Percentiles rank a stretch among this genome's conserved stretches.
Conservation (phyloP, 2,888 invertebrate genomes). For the Drosophila anceps region DNA sequence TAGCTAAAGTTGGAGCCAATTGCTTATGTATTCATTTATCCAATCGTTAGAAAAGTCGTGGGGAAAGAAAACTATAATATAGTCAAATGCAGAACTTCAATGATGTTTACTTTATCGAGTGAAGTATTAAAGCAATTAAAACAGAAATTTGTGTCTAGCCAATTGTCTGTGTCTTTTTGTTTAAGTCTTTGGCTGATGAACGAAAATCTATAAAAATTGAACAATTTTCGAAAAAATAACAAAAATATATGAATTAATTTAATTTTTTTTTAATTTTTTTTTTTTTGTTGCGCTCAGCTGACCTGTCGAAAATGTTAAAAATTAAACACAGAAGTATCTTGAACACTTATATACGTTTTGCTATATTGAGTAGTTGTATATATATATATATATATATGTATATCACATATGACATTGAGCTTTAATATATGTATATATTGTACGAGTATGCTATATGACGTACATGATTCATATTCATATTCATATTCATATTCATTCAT, state of each 20-base stretch:
- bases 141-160: slow-evolving; percentile 2
- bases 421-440: slow-evolving; percentile 31
- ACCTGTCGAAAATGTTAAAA: slow-evolving; percentile 27
- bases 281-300: slow-evolving; percentile 4
- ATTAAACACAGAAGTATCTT: slow-evolving; percentile 49
- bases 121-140: background rate
- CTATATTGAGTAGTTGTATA: slow-evolving; percentile 41
- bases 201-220: slow-evolving; percentile 2
- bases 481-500: slow-evolving; percentile 52
- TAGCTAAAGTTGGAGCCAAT: slow-evolving; percentile 43
- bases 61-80: slow-evolving; percentile 22
- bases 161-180: slow-evolving; percentile 14
- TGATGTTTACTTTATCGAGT: background rate
- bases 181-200: slow-evolving; percentile 11
- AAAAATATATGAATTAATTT: slow-evolving; percentile 23
- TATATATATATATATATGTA: slow-evolving; percentile 60
- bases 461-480: slow-evolving; percentile 56
- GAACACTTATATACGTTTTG: slow-evolving; percentile 49
- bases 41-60: slow-evolving; percentile 19
- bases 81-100: slow-evolving; percentile 24
- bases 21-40: background rate
- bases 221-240: slow-evolving; percentile 30
- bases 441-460: slow-evolving; percentile 49
- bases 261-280: slow-evolving; percentile 3
- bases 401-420: slow-evolving; percentile 64